Percentiles rank a stretch among this genome's conserved stretches.
Conservation (phyloP, 1,140 invertebrate species). For the Zaprionus nigranus region DNA sequence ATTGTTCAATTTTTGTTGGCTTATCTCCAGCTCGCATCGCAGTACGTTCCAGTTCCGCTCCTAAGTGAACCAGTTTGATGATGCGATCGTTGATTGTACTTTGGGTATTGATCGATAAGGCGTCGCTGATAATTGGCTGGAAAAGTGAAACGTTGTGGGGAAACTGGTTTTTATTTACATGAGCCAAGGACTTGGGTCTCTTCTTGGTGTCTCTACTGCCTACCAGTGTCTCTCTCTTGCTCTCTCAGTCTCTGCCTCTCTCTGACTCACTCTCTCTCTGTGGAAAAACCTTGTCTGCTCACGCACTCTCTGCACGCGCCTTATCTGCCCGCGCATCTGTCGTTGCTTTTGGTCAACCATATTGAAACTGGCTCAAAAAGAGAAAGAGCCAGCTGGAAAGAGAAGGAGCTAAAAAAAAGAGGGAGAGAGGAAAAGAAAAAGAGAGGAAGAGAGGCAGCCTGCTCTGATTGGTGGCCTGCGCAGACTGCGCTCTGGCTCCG, state of each 20-base stretch:
- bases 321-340: constrained; percentile 3
- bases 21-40: constrained; percentile 23
- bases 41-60: constrained; percentile 34
- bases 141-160: constrained; percentile 35
- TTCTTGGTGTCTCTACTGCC: neutral
- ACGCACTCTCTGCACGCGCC: neutral
- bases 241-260: constrained; percentile 3
- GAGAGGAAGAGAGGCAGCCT: constrained; percentile 7
- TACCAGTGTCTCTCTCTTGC: neutral
- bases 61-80: constrained; percentile 72
- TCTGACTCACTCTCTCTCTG: neutral
- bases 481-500: constrained; percentile 13
- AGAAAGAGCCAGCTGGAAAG: neutral
- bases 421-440: neutral
- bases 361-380: constrained; percentile 22
- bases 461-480: constrained; percentile 29
- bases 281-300: constrained; percentile 13
- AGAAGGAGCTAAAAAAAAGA: neutral
- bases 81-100: constrained; percentile 44
- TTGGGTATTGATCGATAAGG: constrained; percentile 24
- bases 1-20: constrained; percentile 14
- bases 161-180: constrained; percentile 43
- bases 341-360: constrained; percentile 27
- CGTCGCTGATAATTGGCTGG: constrained; percentile 8
- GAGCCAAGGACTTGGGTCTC: constrained; percentile 25